Percentiles rank a stretch among this genome's conserved stretches.
Evolutionary conservation across 2,113 vertebrate genomes (phyloP).

Genomic region (Tonatia bakeri): DNA sequence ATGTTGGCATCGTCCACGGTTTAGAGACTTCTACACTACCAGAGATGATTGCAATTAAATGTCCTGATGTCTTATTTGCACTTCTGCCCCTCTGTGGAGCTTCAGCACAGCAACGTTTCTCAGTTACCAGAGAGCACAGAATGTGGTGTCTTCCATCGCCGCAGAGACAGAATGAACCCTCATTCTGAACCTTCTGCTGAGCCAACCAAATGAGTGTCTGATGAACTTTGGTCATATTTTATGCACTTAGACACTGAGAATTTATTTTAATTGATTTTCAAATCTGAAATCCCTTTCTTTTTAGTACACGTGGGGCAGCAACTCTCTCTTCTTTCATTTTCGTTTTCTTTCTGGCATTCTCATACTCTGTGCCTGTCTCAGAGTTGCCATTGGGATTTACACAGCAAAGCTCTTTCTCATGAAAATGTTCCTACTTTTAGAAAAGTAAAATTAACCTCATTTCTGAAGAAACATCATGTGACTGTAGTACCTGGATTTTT

Average conservation of each 20-base stretch:
- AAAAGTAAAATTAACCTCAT: neutral
- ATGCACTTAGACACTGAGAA: neutral
- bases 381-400: neutral
- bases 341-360: neutral
- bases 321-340: neutral
- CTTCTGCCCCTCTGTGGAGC: neutral
- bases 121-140: neutral
- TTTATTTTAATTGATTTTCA: constrained; percentile 6
- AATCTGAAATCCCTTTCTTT: neutral
- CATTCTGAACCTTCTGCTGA: neutral
- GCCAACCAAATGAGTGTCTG: neutral
- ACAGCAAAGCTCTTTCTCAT: neutral
- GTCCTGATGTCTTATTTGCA: too few relatives aligned
- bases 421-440: neutral
- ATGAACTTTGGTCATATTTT: neutral
- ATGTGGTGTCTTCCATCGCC: neutral
- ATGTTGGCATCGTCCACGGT: neutral
- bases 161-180: neutral
- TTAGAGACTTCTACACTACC: neutral
- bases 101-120: neutral
- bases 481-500: neutral
- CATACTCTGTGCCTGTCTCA: neutral
- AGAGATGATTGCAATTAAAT: neutral
- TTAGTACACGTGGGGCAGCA: neutral
- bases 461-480: neutral